Conservation (phyloP, 64 coral and sea anemone species). For the Catalaphyllia jardinei region DNA sequence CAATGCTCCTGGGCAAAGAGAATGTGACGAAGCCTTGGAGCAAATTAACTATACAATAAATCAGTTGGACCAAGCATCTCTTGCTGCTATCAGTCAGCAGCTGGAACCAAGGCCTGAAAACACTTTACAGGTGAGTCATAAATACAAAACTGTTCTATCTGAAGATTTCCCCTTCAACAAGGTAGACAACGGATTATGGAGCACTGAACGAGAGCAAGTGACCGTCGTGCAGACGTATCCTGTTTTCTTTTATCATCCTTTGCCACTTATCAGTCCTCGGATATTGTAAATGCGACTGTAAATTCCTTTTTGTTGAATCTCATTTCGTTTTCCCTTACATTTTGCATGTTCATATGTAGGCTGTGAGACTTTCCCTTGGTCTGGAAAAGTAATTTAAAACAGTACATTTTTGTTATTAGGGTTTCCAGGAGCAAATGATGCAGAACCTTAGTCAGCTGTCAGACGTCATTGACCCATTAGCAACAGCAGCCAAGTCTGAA, state of each 20-base stretch:
- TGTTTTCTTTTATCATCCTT: too few relatives aligned
- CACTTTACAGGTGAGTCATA: slow-evolving; percentile 63
- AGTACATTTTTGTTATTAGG: slow-evolving; percentile 47
- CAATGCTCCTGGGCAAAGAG: slow-evolving; percentile 96
- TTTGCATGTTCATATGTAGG: background rate
- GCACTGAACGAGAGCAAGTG: too few relatives aligned
- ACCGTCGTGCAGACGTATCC: too few relatives aligned
- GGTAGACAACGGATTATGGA: too few relatives aligned
- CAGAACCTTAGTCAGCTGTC: slow-evolving; percentile 86
- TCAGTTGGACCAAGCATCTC: slow-evolving; percentile 90
- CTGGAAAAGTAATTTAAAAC: background rate
- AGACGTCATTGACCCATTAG: slow-evolving; percentile 82
- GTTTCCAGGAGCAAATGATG: slow-evolving; percentile 95
- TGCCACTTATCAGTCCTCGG: too few relatives aligned
- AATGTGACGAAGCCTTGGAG: slow-evolving; percentile 92
- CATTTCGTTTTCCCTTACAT: background rate
- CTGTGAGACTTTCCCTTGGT: background rate
- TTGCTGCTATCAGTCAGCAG: slow-evolving; percentile 87
- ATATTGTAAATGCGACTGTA: too few relatives aligned
- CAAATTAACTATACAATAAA: slow-evolving; percentile 92
- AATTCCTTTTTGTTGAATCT: background rate
- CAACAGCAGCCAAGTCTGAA: slow-evolving; percentile 76
- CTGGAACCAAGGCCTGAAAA: slow-evolving; percentile 85
- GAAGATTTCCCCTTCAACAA: too few relatives aligned
- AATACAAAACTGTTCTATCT: too few relatives aligned